Evolutionary conservation across 1,140 invertebrate genomes (phyloP), one percentile per base, ranked within the genome.

Genomic region (Ips typographus): DNA sequence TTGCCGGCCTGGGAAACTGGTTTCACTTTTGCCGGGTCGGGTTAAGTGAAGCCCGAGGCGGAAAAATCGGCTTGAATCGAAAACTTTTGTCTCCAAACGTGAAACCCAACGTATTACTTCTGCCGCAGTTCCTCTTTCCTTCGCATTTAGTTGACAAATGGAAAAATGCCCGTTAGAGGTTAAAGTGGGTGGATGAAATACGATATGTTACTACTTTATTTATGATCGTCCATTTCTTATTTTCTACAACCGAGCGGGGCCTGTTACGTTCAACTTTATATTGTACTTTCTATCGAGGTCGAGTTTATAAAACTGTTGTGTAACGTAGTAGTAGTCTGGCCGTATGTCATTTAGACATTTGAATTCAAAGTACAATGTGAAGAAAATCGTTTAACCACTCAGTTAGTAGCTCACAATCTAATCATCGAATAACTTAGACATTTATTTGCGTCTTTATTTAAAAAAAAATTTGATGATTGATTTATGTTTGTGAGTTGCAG

Each of bases 71-170:
- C 44, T 47, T n/a, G 42, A 63, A 63, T 52, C 53, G 47, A 63
- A 63, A 63, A 63, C n/a, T 65, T 62, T 55, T 65, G 63, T 65
- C 63, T 8, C 41, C 43, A n/a, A n/a, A n/a, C 39, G 39, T 8
- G 44, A 56, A 65, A 65, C 52, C 44, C 40, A 39, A 65, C 63
- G 47, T 43, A 65, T 65, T 65, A 65, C 52, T 65, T 65, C 51
- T 65, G 63, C 63, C 63, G 63, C 52, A 55, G 63, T 56, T 65
- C 47, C 61, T 65, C 47, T 64, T 42, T 56, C 63, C 51, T 40
- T 65, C 40, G 40, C 52, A 65, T 65, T 65, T 52, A 8, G 63
- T 65, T 65, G 63, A 65, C 63, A 65, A 65, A 65, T 65, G 63
- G 52, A 65, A 65, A 65, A 65, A 42, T 49, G 63, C 51, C 63